Conservation (phyloP, 2,797 vertebrate genomes). For the Clarias pachynema region DNA sequence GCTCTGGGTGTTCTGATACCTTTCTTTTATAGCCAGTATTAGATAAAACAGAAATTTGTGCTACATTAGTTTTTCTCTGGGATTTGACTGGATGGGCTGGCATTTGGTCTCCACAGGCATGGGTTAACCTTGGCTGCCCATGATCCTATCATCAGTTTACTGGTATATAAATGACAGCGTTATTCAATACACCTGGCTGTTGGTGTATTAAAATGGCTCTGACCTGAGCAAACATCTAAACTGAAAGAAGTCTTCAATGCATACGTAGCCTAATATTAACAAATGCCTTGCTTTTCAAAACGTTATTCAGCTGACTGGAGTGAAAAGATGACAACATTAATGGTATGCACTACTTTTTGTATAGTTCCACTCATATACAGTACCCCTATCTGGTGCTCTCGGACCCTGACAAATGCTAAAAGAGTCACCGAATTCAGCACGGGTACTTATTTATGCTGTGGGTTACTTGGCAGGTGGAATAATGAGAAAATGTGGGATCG, state of each 20-base stretch:
- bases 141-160: too few species aligned
- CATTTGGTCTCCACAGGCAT: too few species aligned
- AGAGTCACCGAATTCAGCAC: constrained; percentile 2
- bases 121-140: too few species aligned
- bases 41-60: too few species aligned
- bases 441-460: constrained; percentile 16
- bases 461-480: constrained; percentile 16
- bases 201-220: not conserved
- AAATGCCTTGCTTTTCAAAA: not conserved
- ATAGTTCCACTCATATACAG: not conserved
- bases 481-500: constrained; percentile 22
- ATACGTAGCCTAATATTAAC: not conserved
- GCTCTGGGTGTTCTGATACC: too few species aligned
- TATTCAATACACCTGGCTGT: too few species aligned
- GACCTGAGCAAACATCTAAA: not conserved
- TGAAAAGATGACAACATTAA: not conserved
- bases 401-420: constrained; percentile 5
- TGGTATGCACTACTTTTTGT: not conserved
- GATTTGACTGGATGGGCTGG: too few species aligned
- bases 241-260: not conserved
- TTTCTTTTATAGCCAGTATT: too few species aligned
- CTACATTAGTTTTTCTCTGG: too few species aligned
- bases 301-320: not conserved
- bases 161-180: too few species aligned
- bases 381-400: not conserved